These are phyloP conservation scores for Diadema setosum DNA, from an alignment of 35 echinoderm and acorn worm genomes.

Conservation along the genomic window DNA sequence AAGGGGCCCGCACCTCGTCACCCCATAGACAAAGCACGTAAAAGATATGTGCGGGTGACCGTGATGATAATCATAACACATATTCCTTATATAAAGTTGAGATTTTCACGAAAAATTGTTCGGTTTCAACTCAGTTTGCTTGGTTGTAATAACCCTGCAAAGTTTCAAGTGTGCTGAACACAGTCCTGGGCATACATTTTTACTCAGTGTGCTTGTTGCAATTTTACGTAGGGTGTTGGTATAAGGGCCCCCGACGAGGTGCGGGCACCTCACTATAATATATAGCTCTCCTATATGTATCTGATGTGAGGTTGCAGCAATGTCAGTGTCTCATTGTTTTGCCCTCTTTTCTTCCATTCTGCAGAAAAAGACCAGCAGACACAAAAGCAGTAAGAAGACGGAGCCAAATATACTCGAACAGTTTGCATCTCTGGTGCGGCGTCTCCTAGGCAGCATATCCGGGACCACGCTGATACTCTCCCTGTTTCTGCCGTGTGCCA, in stretches of 20 bases:
- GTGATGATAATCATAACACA: too few species aligned
- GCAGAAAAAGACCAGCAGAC: neutral
- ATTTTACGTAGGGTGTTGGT: neutral
- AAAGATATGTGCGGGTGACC: too few species aligned
- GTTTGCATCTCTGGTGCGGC: neutral
- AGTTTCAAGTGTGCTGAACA: neutral
- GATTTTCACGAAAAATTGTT: too few species aligned
- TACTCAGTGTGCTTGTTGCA: neutral
- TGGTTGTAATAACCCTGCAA: too few species aligned
- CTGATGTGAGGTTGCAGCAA: too few species aligned
- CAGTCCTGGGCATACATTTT: neutral
- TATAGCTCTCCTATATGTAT: too few species aligned
- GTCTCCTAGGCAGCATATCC: neutral
- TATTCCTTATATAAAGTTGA: too few species aligned
- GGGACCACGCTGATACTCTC: constrained; percentile 25
- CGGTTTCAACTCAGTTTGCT: too few species aligned
- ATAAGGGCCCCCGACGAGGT: neutral
- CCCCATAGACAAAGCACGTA: too few species aligned
- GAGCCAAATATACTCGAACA: neutral
- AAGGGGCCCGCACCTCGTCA: too few species aligned
- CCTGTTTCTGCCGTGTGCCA: constrained; percentile 19
- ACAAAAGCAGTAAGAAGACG: neutral
- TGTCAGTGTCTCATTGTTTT: too few species aligned
- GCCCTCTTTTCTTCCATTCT: neutral
- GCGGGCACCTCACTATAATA: neutral